phyloP scores from a whole-genome alignment of 1,140 invertebrate genomes.

The Polyergus mexicanus region DNA sequence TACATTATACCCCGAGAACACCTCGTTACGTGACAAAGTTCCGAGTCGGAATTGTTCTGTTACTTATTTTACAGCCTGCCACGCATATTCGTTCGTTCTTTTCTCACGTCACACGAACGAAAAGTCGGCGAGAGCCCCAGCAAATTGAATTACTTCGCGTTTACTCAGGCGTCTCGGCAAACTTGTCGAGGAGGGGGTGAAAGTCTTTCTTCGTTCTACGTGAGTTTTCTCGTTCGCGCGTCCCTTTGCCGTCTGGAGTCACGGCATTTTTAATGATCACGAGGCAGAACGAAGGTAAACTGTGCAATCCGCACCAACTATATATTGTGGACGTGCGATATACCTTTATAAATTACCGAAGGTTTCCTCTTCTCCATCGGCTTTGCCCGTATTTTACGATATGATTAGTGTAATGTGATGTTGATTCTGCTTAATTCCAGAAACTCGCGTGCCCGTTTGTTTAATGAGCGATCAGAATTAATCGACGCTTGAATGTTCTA shows the following conservation, averaged over 20 bases:
- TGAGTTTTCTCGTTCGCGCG: conserved; percentile 39
- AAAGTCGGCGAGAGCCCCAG: conserved; percentile 48
- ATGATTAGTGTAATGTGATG: conserved; percentile 17
- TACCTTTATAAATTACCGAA: conserved; percentile 33
- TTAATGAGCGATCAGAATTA: conserved; percentile 63
- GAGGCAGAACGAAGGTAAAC: conserved; percentile 17
- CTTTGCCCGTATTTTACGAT: conserved; percentile 30
- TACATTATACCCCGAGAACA: conserved; percentile 9
- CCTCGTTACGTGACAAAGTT: conserved; percentile 51
- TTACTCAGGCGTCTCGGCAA: conserved; percentile 53
- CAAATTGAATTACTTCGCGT: conserved; percentile 65
- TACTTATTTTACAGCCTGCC: conserved; percentile 53
- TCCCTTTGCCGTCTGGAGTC: conserved; percentile 8
- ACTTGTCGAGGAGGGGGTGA: conserved; percentile 46
- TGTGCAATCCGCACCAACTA: background rate
- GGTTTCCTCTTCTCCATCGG: background rate
- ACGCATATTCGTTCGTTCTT: conserved; percentile 56
- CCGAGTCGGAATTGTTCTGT: conserved; percentile 52
- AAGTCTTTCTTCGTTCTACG: conserved; percentile 48
- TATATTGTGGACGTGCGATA: background rate
- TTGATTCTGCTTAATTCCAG: conserved; percentile 47
- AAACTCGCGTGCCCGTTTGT: conserved; percentile 15
- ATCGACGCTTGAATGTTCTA: conserved; percentile 31
- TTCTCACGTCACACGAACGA: conserved; percentile 59
- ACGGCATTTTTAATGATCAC: conserved; percentile 54